Percentiles rank a stretch among this genome's conserved stretches.
These are phyloP conservation scores for Anastrepha ludens DNA, from an alignment of 1,140 invertebrate species.

Conservation along the genomic window DNA sequence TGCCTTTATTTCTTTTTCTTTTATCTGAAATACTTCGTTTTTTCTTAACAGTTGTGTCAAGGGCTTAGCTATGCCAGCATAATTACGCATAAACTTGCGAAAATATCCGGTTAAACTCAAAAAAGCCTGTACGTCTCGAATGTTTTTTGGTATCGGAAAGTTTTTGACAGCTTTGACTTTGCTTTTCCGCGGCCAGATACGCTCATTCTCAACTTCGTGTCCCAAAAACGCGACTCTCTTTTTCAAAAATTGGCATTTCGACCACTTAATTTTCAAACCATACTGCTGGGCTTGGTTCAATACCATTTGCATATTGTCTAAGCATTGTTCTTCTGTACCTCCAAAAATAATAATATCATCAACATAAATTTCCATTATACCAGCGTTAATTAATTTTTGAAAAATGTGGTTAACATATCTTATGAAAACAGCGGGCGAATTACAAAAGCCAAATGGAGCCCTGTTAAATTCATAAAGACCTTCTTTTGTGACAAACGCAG, in stretches of 20 bases:
- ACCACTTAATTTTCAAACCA: slow-evolving; percentile 74
- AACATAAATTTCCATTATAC: slow-evolving; percentile 61
- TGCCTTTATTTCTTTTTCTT: background rate
- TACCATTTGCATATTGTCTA: slow-evolving; percentile 42
- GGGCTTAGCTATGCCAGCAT: slow-evolving; percentile 5
- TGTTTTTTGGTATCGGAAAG: slow-evolving; percentile 63
- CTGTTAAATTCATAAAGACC: too few relatives aligned
- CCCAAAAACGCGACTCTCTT: slow-evolving; percentile 66
- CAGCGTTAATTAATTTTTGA: slow-evolving; percentile 48
- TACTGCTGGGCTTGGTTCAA: slow-evolving; percentile 59
- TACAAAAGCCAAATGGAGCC: too few relatives aligned
- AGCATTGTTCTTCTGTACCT: slow-evolving; percentile 59
- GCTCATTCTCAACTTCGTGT: slow-evolving; percentile 58
- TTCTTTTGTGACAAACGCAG: too few relatives aligned
- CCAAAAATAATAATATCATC: slow-evolving; percentile 65
- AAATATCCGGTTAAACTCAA: slow-evolving; percentile 40
- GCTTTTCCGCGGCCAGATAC: slow-evolving; percentile 58
- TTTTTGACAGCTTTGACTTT: slow-evolving; percentile 66
- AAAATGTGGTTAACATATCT: slow-evolving; percentile 68
- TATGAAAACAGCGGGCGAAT: slow-evolving; percentile 73
- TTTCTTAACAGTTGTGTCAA: slow-evolving; percentile 13
- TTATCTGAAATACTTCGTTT: slow-evolving; percentile 21
- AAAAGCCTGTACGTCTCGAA: slow-evolving; percentile 42
- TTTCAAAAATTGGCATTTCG: slow-evolving; percentile 75
- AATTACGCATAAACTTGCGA: slow-evolving; percentile 23